Evolutionary conservation across 2,888 invertebrate genomes (phyloP).

Genomic region (Microdon myrmicae): DNA sequence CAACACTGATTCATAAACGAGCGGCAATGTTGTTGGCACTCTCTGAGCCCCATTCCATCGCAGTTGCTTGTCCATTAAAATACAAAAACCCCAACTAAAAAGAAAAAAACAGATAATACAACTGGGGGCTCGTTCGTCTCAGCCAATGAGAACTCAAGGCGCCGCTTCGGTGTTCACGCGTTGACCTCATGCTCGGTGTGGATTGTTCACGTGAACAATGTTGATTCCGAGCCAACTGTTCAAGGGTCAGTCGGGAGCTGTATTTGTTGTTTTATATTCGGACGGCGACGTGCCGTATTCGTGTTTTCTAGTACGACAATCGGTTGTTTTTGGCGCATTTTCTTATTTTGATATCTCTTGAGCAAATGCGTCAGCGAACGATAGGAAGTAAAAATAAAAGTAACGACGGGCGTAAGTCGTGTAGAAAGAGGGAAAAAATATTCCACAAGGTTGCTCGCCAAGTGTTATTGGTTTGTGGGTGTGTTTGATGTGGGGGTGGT

Average conservation of each 20-base stretch:
- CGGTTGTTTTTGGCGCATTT: conserved; percentile 49
- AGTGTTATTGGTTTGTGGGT: conserved; percentile 38
- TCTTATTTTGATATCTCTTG: conserved; percentile 23
- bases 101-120: conserved; percentile 55
- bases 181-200: conserved; percentile 79
- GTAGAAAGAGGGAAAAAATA: conserved; percentile 26
- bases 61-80: background rate
- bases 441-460: conserved; percentile 39
- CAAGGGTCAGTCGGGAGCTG: conserved; percentile 35
- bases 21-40: conserved; percentile 19
- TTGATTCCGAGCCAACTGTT: conserved; percentile 61
- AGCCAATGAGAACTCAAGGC: conserved; percentile 70
- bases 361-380: conserved; percentile 1
- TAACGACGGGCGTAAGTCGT: no score
- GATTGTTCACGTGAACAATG: conserved; percentile 72
- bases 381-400: conserved; percentile 19
- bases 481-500: conserved; percentile 46
- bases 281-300: conserved; percentile 17
- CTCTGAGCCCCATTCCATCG: conserved; percentile 13
- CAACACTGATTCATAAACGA: conserved; percentile 38
- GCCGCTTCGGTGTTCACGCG: conserved; percentile 73
- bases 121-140: conserved; percentile 77
- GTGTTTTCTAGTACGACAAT: conserved; percentile 9
- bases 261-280: conserved; percentile 5
- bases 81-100: conserved; percentile 46